Percentiles rank a stretch among this genome's conserved stretches.
These are phyloP conservation scores for Listronotus oregonensis DNA, from an alignment of 1,140 invertebrate genomes.

Conservation along the genomic window DNA sequence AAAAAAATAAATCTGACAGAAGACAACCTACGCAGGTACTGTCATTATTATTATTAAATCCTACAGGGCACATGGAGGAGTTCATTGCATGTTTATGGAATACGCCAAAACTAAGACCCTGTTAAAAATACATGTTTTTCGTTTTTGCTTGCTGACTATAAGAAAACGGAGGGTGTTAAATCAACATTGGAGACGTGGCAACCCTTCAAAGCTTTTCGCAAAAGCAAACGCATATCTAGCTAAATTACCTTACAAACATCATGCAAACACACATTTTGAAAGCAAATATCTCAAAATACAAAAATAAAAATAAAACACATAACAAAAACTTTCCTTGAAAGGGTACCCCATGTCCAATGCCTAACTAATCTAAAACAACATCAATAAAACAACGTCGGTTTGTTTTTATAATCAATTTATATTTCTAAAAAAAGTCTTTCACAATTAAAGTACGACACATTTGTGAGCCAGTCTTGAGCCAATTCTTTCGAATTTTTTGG, in stretches of 20 bases:
- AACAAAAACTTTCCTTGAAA: constrained; percentile 39
- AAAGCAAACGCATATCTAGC: not conserved
- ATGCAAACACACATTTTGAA: constrained; percentile 19
- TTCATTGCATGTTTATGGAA: no score
- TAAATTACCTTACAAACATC: not conserved
- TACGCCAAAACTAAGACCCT: no score
- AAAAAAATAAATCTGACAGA: no score
- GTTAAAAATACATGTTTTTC: no score
- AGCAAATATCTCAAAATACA: constrained; percentile 6
- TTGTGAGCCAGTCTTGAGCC: constrained; percentile 51
- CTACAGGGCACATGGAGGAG: no score
- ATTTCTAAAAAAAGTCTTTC: constrained; percentile 55
- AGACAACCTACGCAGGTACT: no score
- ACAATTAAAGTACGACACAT: constrained; percentile 53
- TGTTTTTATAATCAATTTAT: constrained; percentile 52
- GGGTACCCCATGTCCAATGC: constrained; percentile 38
- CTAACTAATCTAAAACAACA: constrained; percentile 19
- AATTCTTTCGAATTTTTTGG: constrained; percentile 34
- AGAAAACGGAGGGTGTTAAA: not conserved
- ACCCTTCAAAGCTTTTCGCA: constrained; percentile 25
- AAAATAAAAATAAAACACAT: constrained; percentile 21
- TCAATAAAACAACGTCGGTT: constrained; percentile 46
- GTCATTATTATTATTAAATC: no score
- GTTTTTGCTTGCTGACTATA: not conserved
- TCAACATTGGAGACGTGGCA: constrained; percentile 21